Base-by-base conservation (phyloP, 2,113 vertebrate species). In the Manacus vitellinus region DNA sequence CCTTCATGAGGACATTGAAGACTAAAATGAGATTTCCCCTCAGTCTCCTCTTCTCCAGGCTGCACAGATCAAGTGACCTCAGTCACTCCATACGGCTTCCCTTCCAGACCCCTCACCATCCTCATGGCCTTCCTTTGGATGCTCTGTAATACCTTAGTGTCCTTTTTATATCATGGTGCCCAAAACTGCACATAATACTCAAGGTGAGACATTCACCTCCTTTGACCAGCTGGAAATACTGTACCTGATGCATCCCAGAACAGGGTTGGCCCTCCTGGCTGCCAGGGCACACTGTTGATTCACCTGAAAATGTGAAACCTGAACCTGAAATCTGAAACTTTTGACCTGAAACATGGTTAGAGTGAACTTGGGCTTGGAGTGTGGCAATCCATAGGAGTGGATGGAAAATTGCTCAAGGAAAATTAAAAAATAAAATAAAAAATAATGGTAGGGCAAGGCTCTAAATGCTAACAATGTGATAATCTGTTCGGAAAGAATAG, bases 211-310 rank as follows among this genome's bases (percentile, higher is more conserved):
- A 39, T n/a, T 25, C 10, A 24, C 28, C 28, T n/a, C 33, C 39
- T 44, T 44, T 37, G 31, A 33, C 37, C 0, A 0, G 22, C 33
- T 66, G 67, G 27, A 0, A 0, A 51, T 81, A 19, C 44, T 74
- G 33, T n/a, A 14, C 27, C 35, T 51, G 54, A 30, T 52, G 39
- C 23, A 0, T 10, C 22, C 39, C 46, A 67, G 44, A 23, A 18
- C 58, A 22, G 9, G 15, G 17, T 0, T 44, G 33, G 16, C 39
- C 9, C n/a, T 54, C 19, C 30, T 41, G 20, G n/a, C 33, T 74
- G 18, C 6, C 33, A 44, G 44, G 44, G 10, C 12, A 58, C 33
- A 18, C 24, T 41, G n/a, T 30, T 54, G 17, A n/a, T 33, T 68
- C 46, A n/a, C n/a, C n/a, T 39, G 39, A 68, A 75, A 75, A 72